phyloP scores from a whole-genome alignment of 1,140 invertebrate genomes.

The Lycorma delicatula region DNA sequence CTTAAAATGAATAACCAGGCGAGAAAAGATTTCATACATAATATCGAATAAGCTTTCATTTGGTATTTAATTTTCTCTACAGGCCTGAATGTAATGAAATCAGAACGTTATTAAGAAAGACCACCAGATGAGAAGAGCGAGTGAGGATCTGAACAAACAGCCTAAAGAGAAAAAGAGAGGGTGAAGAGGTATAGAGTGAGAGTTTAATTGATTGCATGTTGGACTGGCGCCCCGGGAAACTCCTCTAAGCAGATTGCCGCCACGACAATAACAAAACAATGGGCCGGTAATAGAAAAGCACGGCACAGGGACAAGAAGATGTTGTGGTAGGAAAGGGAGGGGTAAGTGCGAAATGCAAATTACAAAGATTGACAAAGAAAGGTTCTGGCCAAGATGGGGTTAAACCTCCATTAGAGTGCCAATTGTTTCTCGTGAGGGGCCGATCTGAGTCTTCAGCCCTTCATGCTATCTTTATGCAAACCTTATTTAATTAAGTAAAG shows the following conservation, averaged over 20 bases:
- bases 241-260: conserved; percentile 4
- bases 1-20: no score
- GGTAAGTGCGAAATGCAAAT: conserved; percentile 4
- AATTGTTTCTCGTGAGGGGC: conserved; percentile 3
- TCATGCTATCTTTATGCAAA: neutral
- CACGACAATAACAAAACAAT: conserved; percentile 4
- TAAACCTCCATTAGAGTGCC: conserved; percentile 1
- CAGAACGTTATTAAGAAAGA: no score
- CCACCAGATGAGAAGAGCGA: no score
- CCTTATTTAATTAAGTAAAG: conserved; percentile 1
- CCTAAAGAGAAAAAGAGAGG: no score
- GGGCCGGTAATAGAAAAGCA: conserved; percentile 5
- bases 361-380: conserved; percentile 6
- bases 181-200: no score
- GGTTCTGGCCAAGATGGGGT: conserved; percentile 4
- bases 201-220: neutral
- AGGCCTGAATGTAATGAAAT: no score
- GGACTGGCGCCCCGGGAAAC: no score
- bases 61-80: no score
- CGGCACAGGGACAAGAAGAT: neutral
- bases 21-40: no score
- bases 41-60: no score
- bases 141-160: no score
- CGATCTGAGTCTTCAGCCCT: no score
- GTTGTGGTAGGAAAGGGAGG: neutral